Evolutionary conservation across 2,888 invertebrate genomes (phyloP), one percentile per base, ranked within the genome.

Genomic region (Chalcis sispes): DNA sequence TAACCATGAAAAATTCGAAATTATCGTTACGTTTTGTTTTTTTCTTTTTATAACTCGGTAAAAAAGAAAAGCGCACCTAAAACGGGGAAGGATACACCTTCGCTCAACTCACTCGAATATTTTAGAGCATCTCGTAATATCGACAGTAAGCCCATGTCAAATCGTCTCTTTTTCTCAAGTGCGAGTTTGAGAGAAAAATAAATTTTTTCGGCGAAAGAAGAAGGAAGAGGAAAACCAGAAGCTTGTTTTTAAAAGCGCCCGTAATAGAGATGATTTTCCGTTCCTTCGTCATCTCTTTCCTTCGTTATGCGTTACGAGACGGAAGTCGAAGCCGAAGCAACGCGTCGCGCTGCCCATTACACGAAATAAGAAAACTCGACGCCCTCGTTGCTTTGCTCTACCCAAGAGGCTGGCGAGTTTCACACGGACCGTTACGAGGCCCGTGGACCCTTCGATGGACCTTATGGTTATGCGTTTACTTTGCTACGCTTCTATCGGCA

Each of bases 281-380:
- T 75, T 75, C 70, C 42, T 52, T n/a, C 52, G 20, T 52, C 52
- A 15, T n/a, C n/a, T n/a, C n/a, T n/a, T 20, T 18, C 23, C 48
- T 59, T 18, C 50, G n/a, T n/a, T n/a, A n/a, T n/a, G n/a, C n/a
- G 18, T 8, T 25, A 15, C n/a, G 27, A 61, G 54, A 66, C 75
- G 75, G 75, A 75, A 75, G 75, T 75, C 71, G 70, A 70, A n/a
- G n/a, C 69, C 62, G n/a, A n/a, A n/a, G n/a, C n/a, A 71, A 58
- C 32, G 70, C 20, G 27, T 13, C 20, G 5, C 25, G 50, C 25
- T 15, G 36, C 20, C 36, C 18, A 13, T 64, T 62, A 64, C 64
- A 64, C 58, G 15, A 70, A 70, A 70, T 70, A 70, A 25, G 61
- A 70, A 13, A 56, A 23, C 8, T 13, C 29, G 32, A 27, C 8